Conservation (phyloP, 1,140 invertebrate genomes). For the Anoplophora glabripennis region DNA sequence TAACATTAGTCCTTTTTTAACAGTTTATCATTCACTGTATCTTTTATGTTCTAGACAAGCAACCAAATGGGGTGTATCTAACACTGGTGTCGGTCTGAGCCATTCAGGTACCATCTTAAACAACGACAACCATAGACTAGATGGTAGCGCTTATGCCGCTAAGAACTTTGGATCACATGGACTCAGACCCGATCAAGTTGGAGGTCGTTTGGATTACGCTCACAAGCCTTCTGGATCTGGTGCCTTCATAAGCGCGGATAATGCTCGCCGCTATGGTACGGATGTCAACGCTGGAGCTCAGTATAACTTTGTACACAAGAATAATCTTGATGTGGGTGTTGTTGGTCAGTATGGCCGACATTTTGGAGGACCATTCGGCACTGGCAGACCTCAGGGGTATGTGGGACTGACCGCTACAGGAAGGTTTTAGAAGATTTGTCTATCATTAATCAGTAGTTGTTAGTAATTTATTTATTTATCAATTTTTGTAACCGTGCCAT, state of each 20-base stretch:
- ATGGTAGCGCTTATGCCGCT: slow-evolving; percentile 10
- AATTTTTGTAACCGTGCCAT: no score
- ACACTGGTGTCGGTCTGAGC: background rate
- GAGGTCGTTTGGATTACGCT: slow-evolving; percentile 22
- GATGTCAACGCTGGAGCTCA: slow-evolving; percentile 17
- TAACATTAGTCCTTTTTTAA: no score
- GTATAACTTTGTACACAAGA: slow-evolving; percentile 17
- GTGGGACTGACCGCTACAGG: no score
- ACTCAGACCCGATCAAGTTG: slow-evolving; percentile 18
- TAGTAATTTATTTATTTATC: no score
- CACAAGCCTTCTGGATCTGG: slow-evolving; percentile 15
- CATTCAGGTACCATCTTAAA: slow-evolving; percentile 22
- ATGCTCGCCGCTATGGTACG: slow-evolving; percentile 10
- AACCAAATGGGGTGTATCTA: slow-evolving; percentile 3
- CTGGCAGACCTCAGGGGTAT: slow-evolving; percentile 4
- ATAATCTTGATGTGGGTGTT: slow-evolving; percentile 13
- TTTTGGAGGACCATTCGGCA: slow-evolving; percentile 16
- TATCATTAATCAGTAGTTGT: no score
- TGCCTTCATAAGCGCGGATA: slow-evolving; percentile 17
- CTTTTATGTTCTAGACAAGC: no score
- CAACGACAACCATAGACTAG: slow-evolving; percentile 21
- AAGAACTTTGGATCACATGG: slow-evolving; percentile 16
- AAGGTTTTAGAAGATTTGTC: no score
- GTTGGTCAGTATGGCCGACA: slow-evolving; percentile 22
- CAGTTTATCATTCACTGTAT: no score